Evolutionary conservation across 1,140 invertebrate genomes (phyloP).

Genomic region (Saccostrea cuccullata): DNA sequence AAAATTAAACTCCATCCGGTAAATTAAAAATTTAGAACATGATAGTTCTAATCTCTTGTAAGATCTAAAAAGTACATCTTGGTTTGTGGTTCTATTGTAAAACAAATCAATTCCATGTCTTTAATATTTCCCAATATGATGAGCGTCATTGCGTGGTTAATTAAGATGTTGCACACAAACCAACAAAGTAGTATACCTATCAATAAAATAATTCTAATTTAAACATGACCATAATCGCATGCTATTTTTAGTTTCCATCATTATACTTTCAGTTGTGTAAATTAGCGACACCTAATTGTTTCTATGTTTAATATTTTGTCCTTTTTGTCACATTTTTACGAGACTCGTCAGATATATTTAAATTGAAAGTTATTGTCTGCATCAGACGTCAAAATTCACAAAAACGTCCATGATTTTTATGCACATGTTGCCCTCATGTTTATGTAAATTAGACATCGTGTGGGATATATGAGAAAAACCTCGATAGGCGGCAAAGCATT

Average conservation of each 20-base stretch:
- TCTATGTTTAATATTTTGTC: not conserved
- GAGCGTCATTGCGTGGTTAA: not conserved
- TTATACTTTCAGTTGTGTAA: not conserved
- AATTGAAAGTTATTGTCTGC: not conserved
- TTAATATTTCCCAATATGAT: too few species aligned
- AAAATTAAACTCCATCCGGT: too few species aligned
- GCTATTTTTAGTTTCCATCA: not conserved
- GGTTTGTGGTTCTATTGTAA: not conserved
- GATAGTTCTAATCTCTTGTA: not conserved
- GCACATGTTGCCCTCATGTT: not conserved
- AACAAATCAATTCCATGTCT: not conserved
- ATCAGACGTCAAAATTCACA: not conserved
- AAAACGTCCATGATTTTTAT: not conserved
- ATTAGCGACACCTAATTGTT: not conserved
- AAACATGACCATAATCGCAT: not conserved
- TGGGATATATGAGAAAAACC: not conserved
- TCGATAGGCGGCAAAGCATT: constrained; percentile 3
- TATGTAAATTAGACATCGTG: not conserved
- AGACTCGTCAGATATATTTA: not conserved
- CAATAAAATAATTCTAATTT: not conserved
- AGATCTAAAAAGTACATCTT: not conserved
- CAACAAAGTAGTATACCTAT: not conserved
- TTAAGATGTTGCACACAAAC: not conserved
- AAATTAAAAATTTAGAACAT: too few species aligned
- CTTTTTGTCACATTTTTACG: not conserved